Percentiles rank a stretch among this genome's conserved stretches.
Evolutionary conservation across 2,797 vertebrate genomes (phyloP).

Genomic region (Eremophila alpestris): DNA sequence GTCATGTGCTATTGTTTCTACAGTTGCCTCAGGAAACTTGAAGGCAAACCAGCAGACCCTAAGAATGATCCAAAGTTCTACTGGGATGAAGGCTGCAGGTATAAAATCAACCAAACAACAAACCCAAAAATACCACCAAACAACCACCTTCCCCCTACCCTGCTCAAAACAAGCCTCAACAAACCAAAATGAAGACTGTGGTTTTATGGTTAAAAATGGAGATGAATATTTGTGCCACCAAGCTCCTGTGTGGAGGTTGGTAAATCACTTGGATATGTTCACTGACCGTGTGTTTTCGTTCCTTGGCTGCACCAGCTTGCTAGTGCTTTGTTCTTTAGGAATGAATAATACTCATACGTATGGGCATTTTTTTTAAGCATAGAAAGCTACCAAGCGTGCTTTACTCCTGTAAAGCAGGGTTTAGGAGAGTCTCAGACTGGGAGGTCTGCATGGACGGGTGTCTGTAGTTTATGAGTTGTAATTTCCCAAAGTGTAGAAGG

Average conservation of each 20-base stretch:
- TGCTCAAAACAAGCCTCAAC: background rate
- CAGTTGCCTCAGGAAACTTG: background rate
- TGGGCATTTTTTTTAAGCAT: fast-evolving
- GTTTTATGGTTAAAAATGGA: background rate
- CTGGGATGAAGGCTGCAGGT: background rate
- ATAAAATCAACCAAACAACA: background rate
- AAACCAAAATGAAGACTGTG: background rate
- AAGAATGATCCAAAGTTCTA: background rate
- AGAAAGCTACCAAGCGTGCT: fast-evolving
- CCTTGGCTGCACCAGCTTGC: background rate
- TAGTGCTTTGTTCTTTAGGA: background rate
- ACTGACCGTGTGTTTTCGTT: fast-evolving
- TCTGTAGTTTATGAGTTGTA: too few species aligned
- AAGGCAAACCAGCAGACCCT: background rate
- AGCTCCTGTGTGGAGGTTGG: fast-evolving
- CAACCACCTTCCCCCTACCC: background rate
- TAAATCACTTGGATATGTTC: background rate
- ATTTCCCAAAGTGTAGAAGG: fast-evolving
- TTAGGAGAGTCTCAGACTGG: background rate
- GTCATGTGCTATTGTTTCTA: background rate
- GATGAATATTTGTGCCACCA: background rate
- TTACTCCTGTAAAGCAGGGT: background rate
- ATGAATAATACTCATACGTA: background rate
- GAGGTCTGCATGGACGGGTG: fast-evolving
- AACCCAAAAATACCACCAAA: background rate